A percentile compares a stretch with the other conserved stretches of the same genome.
Conservation (phyloP, 2,113 vertebrate species). For the Morphnarchus princeps region DNA sequence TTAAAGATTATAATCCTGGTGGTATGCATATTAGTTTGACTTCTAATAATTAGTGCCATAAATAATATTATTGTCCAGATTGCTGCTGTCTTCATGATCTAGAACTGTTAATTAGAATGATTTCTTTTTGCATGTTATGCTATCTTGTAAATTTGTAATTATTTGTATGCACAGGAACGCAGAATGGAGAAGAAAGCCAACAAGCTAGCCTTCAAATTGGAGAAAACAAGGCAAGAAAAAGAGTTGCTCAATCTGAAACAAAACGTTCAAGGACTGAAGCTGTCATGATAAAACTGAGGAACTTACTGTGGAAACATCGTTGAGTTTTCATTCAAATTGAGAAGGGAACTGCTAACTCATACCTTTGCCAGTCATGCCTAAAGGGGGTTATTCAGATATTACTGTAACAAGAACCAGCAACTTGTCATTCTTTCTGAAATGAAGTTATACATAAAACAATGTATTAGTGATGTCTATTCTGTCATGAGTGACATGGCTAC, state of each 20-base stretch:
- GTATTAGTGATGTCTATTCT: neutral
- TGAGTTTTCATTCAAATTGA: neutral
- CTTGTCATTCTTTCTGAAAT: neutral
- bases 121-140: neutral
- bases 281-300: conserved; percentile 65
- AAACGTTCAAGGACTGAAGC: conserved; percentile 88
- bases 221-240: conserved; percentile 90
- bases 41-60: neutral
- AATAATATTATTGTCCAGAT: neutral
- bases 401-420: neutral
- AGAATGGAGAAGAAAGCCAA: conserved; percentile 93
- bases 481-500: neutral
- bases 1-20: neutral
- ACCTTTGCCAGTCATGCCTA: neutral
- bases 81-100: neutral
- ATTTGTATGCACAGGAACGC: conserved; percentile 77
- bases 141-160: neutral
- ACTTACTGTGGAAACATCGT: neutral
- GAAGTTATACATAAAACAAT: neutral
- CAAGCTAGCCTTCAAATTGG: conserved; percentile 86
- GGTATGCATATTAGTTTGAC: neutral
- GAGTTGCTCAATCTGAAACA: conserved; percentile 84
- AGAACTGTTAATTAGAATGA: neutral
- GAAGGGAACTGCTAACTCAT: neutral
- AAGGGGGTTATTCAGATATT: neutral